phyloP scores from a whole-genome alignment of 1,140 invertebrate species.

The Holcopasites calliopsidis region DNA sequence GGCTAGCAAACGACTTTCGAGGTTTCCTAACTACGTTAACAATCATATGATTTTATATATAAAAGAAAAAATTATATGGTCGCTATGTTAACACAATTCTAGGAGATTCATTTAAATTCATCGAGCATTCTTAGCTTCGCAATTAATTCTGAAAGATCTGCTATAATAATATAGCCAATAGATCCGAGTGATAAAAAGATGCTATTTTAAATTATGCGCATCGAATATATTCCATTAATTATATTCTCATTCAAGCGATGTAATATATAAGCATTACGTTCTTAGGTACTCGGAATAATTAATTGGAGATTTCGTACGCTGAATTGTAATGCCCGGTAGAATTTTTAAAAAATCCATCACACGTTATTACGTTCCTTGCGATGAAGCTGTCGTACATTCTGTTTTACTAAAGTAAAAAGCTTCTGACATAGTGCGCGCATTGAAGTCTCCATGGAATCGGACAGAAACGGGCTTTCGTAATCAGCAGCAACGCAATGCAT shows the following conservation, averaged over 20 bases:
- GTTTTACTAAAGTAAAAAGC: background rate
- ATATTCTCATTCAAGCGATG: slow-evolving; percentile 25
- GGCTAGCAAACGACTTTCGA: slow-evolving; percentile 30
- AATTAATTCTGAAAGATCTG: slow-evolving; percentile 34
- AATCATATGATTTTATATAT: slow-evolving; percentile 41
- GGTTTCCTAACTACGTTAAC: slow-evolving; percentile 31
- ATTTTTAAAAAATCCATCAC: slow-evolving; percentile 3
- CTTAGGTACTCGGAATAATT: slow-evolving; percentile 29
- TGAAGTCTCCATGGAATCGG: background rate
- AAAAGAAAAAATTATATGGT: slow-evolving; percentile 19
- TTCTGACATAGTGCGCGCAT: background rate
- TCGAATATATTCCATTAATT: slow-evolving; percentile 16
- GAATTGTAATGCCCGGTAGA: background rate
- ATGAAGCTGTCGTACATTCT: background rate
- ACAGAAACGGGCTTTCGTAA: background rate
- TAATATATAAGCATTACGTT: slow-evolving; percentile 46
- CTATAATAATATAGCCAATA: slow-evolving; percentile 29
- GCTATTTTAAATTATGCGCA: slow-evolving; percentile 37
- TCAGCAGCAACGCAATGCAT: slow-evolving; percentile 11
- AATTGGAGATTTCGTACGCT: slow-evolving; percentile 31
- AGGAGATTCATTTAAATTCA: slow-evolving; percentile 13
- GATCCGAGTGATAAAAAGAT: slow-evolving; percentile 25
- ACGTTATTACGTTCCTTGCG: slow-evolving; percentile 46
- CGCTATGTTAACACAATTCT: slow-evolving; percentile 18
- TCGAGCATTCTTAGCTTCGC: background rate